Evolutionary conservation across 2,797 vertebrate species (phyloP).

Genomic region (Cryptoblepharus egeriae): DNA sequence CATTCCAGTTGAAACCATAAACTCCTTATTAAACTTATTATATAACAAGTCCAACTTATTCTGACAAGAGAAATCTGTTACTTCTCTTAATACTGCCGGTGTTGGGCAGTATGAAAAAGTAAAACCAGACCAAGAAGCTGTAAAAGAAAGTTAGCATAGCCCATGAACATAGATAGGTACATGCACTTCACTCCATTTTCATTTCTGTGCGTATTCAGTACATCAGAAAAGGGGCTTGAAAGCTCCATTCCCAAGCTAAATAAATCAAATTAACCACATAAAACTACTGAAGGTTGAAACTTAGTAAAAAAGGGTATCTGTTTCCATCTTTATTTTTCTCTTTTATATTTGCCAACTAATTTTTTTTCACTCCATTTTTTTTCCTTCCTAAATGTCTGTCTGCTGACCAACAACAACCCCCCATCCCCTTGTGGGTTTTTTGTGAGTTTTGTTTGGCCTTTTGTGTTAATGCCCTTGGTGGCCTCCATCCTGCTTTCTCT

Average conservation of each 20-base stretch:
- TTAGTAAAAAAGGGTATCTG: constrained; percentile 16
- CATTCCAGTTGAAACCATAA: background rate
- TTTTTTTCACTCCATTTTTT: constrained; percentile 46
- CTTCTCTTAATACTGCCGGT: background rate
- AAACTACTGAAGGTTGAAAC: constrained; percentile 45
- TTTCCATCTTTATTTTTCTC: constrained; percentile 15
- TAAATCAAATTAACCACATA: background rate
- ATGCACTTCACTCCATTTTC: background rate
- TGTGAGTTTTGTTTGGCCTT: constrained; percentile 69
- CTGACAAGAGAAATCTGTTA: background rate
- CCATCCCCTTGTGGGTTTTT: constrained; percentile 64
- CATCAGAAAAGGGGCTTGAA: background rate
- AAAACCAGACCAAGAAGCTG: background rate
- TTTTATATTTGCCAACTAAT: constrained; percentile 62
- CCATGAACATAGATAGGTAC: background rate
- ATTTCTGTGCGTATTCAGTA: background rate
- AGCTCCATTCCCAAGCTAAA: background rate
- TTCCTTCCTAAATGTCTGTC: constrained; percentile 47
- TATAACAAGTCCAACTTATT: no score
- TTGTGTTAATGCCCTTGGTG: constrained; percentile 72
- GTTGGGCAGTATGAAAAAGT: background rate
- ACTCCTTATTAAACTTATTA: no score
- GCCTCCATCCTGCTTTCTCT: constrained; percentile 54
- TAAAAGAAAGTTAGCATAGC: background rate
- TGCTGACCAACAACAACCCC: constrained; percentile 52